phyloP scores from a whole-genome alignment of 2,888 invertebrate genomes.

The Aphodius sticticus region DNA sequence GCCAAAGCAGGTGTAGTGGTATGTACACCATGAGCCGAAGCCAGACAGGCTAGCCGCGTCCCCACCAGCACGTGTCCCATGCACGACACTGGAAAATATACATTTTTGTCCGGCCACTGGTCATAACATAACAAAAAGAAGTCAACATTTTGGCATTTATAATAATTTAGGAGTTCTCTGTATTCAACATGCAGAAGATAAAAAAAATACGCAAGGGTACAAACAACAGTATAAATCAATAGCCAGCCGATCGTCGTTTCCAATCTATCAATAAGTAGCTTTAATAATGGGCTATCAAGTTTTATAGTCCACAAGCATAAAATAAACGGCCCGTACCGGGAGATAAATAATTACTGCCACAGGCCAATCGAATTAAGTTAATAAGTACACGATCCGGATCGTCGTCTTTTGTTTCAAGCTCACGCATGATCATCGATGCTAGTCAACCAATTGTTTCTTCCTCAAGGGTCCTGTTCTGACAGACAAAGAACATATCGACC shows the following conservation, averaged over 20 bases:
- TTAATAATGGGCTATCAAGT: conserved; percentile 42
- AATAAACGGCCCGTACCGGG: conserved; percentile 26
- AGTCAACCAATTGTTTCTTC: not conserved
- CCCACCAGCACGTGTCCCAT: too few species aligned
- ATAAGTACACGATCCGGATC: conserved; percentile 11
- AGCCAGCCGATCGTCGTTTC: not conserved
- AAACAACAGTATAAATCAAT: conserved; percentile 16
- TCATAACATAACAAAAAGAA: too few species aligned
- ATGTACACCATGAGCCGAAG: too few species aligned
- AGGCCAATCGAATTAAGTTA: conserved; percentile 17
- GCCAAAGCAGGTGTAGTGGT: too few species aligned
- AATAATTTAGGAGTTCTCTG: not conserved
- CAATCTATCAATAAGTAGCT: conserved; percentile 39
- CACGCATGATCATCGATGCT: not conserved
- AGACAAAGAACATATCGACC: too few species aligned
- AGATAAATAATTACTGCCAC: conserved; percentile 30
- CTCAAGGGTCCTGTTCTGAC: not conserved
- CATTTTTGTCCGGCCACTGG: too few species aligned
- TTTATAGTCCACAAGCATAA: conserved; percentile 40
- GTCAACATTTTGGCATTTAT: too few species aligned
- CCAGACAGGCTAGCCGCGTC: too few species aligned
- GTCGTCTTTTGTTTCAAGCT: conserved; percentile 10
- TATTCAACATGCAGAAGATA: not conserved
- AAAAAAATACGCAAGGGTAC: not conserved
- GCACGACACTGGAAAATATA: too few species aligned